A percentile compares a stretch with the other conserved stretches of the same genome.
phyloP scores from a whole-genome alignment of 2,888 invertebrate genomes.

The Hypsopygia costalis region DNA sequence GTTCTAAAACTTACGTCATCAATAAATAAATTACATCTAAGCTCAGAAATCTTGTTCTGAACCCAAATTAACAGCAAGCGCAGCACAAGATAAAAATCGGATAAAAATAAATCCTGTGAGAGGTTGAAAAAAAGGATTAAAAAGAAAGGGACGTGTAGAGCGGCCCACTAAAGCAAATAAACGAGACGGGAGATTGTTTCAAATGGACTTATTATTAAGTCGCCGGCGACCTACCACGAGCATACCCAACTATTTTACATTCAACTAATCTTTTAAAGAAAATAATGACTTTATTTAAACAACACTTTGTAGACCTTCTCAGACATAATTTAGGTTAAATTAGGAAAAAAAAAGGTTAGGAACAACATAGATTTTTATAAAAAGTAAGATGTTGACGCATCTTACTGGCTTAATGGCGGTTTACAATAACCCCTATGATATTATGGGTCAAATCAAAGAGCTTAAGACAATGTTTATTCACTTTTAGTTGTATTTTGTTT shows the following conservation, averaged over 20 bases:
- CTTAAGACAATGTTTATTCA: too few relatives aligned
- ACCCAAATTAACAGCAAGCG: slow-evolving; percentile 22
- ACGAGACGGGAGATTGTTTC: slow-evolving; percentile 51
- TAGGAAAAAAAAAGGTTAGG: too few relatives aligned
- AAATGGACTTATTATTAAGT: slow-evolving; percentile 61
- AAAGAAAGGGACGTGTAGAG: slow-evolving; percentile 39
- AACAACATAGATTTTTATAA: too few relatives aligned
- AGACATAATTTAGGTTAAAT: neutral
- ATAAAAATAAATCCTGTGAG: slow-evolving; percentile 35
- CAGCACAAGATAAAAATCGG: slow-evolving; percentile 19
- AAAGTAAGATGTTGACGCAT: too few relatives aligned
- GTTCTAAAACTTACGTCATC: slow-evolving; percentile 4
- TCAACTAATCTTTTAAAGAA: slow-evolving; percentile 5
- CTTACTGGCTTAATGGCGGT: too few relatives aligned
- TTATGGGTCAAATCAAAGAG: too few relatives aligned
- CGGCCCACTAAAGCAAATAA: slow-evolving; percentile 39
- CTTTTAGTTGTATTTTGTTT: too few relatives aligned
- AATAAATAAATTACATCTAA: slow-evolving; percentile 13
- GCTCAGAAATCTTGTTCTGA: slow-evolving; percentile 16
- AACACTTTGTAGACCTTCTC: slow-evolving; percentile 3
- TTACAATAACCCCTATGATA: too few relatives aligned
- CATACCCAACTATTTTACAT: slow-evolving; percentile 15
- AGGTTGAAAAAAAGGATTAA: slow-evolving; percentile 28
- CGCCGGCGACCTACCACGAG: slow-evolving; percentile 49
- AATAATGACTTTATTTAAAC: slow-evolving; percentile 9